Evolutionary conservation across 2,797 vertebrate genomes (phyloP).

Genomic region (Rhinella marina): DNA sequence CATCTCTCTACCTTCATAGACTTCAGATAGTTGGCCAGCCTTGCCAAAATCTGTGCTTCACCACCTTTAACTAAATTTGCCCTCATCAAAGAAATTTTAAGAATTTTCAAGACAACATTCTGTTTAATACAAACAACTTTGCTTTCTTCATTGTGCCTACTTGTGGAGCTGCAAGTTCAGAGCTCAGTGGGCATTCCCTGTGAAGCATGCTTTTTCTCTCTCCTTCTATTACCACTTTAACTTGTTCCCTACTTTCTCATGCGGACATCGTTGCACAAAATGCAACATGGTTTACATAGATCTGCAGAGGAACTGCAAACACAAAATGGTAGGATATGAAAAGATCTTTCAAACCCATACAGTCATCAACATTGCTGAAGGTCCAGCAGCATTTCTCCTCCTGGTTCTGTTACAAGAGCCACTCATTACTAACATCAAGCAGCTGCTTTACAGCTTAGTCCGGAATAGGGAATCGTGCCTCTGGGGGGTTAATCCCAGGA

Average conservation of each 20-base stretch:
- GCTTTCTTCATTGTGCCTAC: background rate
- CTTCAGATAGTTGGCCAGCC: too few relatives aligned
- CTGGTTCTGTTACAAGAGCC: background rate
- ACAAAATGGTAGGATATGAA: background rate
- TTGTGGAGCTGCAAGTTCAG: constrained; percentile 3
- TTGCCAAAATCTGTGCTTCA: too few relatives aligned
- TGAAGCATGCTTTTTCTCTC: background rate
- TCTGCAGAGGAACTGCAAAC: background rate
- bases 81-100: too few relatives aligned
- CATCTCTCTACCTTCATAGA: too few relatives aligned
- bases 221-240: background rate
- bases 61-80: too few relatives aligned
- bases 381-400: background rate
- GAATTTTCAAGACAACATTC: too few relatives aligned
- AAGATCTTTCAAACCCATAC: background rate
- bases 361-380: background rate
- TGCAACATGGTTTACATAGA: background rate
- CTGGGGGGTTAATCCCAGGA: background rate
- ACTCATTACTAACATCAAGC: background rate
- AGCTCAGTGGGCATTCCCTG: background rate
- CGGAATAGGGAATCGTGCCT: background rate
- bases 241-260: too few relatives aligned
- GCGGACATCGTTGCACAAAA: background rate
- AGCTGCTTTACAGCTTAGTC: background rate
- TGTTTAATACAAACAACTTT: too few relatives aligned